phyloP scores from a whole-genome alignment of 2,113 vertebrate genomes.

The Scophthalmus maximus region DNA sequence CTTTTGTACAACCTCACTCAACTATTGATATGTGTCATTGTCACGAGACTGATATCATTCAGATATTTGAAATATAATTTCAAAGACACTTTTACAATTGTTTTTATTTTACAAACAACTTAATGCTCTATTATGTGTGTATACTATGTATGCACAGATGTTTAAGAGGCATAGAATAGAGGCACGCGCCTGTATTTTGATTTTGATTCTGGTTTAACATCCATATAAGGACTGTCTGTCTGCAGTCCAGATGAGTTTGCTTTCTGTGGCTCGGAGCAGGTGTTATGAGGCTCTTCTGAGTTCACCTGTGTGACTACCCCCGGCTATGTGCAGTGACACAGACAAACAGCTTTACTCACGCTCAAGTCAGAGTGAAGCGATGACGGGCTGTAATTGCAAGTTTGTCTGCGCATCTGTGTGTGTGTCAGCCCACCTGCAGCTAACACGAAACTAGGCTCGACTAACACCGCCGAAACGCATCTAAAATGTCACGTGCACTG shows the following conservation, averaged over 20 bases:
- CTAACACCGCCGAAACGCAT: constrained; percentile 42
- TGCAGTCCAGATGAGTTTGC: constrained; percentile 10
- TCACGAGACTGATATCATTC: not conserved
- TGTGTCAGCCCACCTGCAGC: constrained; percentile 64
- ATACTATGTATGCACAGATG: not conserved
- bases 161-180: not conserved
- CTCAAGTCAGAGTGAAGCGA: constrained; percentile 34
- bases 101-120: not conserved
- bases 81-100: not conserved
- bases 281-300: constrained; percentile 32
- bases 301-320: constrained; percentile 50
- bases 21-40: not conserved
- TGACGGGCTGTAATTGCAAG: constrained; percentile 41
- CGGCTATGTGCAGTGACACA: constrained; percentile 28
- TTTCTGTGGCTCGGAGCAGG: constrained; percentile 30
- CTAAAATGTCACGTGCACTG: constrained; percentile 14
- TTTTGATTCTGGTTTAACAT: constrained; percentile 2
- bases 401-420: constrained; percentile 45
- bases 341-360: constrained; percentile 70
- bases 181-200: not conserved
- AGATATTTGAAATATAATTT: not conserved
- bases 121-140: not conserved
- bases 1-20: not conserved
- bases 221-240: constrained; percentile 24
- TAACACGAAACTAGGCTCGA: constrained; percentile 38